Conservation (phyloP, 2,113 vertebrate genomes). For the Odontophorus gujanensis region DNA sequence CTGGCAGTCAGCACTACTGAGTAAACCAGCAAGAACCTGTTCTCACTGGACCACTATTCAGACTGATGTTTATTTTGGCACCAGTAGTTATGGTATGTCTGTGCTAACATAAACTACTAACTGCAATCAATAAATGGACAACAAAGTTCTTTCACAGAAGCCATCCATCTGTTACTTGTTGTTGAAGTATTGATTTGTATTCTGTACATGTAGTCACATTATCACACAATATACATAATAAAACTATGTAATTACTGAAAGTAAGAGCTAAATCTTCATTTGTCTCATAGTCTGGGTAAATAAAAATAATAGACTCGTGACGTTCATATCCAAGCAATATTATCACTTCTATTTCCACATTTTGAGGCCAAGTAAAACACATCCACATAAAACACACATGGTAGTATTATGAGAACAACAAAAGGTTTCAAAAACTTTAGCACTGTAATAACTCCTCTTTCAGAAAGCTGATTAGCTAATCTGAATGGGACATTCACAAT, state of each 20-base stretch:
- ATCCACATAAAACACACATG: neutral
- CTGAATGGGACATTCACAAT: conserved; percentile 66
- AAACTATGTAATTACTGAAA: conserved; percentile 27
- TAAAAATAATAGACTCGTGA: neutral
- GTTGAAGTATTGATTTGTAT: conserved; percentile 51
- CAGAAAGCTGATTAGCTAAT: conserved; percentile 69
- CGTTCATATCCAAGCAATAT: conserved; percentile 12
- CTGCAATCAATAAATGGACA: conserved; percentile 58
- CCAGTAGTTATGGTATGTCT: neutral
- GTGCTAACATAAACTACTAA: conserved; percentile 50
- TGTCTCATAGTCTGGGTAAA: neutral
- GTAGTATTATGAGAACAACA: neutral
- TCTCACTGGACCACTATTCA: conserved; percentile 35
- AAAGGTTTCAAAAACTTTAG: conserved; percentile 37
- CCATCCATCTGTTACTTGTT: conserved; percentile 54
- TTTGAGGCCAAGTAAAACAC: conserved; percentile 15
- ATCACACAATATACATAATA: conserved; percentile 39
- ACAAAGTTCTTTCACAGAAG: conserved; percentile 18
- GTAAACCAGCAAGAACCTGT: neutral
- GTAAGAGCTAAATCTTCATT: conserved; percentile 5
- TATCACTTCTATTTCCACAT: neutral
- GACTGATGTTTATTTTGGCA: conserved; percentile 52
- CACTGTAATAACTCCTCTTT: conserved; percentile 56
- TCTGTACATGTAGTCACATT: conserved; percentile 20
- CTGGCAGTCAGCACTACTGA: neutral